Percentiles rank a stretch among this genome's conserved stretches.
Evolutionary conservation across 23 tunicate genomes (phyloP).

Genomic region (Trididemnum clinides): DNA sequence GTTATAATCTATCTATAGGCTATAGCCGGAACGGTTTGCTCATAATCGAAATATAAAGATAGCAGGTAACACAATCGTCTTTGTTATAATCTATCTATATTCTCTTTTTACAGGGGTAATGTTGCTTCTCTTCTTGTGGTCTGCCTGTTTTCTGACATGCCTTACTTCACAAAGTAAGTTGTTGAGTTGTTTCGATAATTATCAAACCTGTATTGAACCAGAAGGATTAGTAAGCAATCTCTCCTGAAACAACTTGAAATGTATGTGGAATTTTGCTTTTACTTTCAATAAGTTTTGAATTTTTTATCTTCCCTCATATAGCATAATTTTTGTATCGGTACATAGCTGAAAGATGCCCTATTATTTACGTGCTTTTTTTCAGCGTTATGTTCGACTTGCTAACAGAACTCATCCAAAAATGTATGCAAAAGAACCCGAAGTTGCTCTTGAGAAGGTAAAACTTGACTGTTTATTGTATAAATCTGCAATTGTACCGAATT

Average conservation of each 20-base stretch:
- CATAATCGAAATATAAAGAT: too few relatives aligned
- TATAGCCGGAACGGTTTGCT: too few relatives aligned
- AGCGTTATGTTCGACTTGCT: constrained; percentile 84
- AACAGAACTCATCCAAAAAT: constrained; percentile 61
- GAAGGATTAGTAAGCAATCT: too few relatives aligned
- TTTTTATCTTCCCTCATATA: too few relatives aligned
- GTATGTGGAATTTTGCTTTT: too few relatives aligned
- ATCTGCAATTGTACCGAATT: too few relatives aligned
- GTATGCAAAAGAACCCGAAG: constrained; percentile 79
- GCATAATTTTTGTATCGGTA: too few relatives aligned
- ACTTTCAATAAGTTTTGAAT: too few relatives aligned
- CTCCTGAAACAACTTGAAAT: too few relatives aligned
- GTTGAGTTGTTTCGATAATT: not conserved
- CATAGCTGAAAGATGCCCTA: too few relatives aligned
- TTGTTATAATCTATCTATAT: not conserved
- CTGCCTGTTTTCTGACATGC: constrained; percentile 68
- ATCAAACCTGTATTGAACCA: not conserved
- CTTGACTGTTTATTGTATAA: too few relatives aligned
- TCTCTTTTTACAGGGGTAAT: constrained; percentile 54
- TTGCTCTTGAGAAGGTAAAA: constrained; percentile 78
- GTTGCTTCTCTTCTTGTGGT: constrained; percentile 80
- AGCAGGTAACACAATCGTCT: not conserved
- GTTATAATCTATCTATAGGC: not conserved
- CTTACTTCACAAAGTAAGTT: constrained; percentile 82
- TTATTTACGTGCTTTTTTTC: constrained; percentile 16